Evolutionary conservation across 1,140 invertebrate genomes (phyloP).

Genomic region (Zaprionus inermis): DNA sequence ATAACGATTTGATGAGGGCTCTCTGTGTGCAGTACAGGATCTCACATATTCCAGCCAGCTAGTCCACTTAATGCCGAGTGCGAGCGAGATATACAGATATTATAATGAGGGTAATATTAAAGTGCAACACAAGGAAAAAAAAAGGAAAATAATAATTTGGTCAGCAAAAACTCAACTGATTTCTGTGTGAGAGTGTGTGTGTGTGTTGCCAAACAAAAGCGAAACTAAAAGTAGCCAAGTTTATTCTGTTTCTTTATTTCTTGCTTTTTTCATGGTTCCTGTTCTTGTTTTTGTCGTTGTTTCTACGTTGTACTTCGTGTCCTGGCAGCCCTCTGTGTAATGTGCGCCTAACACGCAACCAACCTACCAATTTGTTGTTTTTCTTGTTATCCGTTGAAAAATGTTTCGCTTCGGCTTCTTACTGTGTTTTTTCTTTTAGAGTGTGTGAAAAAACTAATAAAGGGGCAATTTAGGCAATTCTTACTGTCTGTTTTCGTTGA

Average conservation of each 20-base stretch:
- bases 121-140: constrained; percentile 29
- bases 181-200: constrained; percentile 33
- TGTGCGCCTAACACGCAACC: constrained; percentile 70
- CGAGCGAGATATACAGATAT: constrained; percentile 55
- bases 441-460: constrained; percentile 83
- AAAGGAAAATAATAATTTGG: constrained; percentile 25
- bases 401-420: constrained; percentile 30
- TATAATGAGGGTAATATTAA: constrained; percentile 79
- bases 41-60: constrained; percentile 60
- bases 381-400: constrained; percentile 44
- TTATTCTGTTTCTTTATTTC: background rate
- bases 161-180: constrained; percentile 30
- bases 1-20: constrained; percentile 79
- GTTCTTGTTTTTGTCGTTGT: constrained; percentile 12
- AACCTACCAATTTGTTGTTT: constrained; percentile 67
- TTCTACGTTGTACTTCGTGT: constrained; percentile 27
- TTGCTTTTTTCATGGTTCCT: constrained; percentile 19
- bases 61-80: constrained; percentile 54
- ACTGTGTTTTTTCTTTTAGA: constrained; percentile 63
- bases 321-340: constrained; percentile 56
- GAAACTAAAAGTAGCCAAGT: constrained; percentile 67
- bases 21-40: constrained; percentile 65
- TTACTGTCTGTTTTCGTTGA: constrained; percentile 49
- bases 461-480: constrained; percentile 77
- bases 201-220: constrained; percentile 39